Base-by-base conservation (phyloP, 2,888 invertebrate genomes). In the Cerastis rubricosa region DNA sequence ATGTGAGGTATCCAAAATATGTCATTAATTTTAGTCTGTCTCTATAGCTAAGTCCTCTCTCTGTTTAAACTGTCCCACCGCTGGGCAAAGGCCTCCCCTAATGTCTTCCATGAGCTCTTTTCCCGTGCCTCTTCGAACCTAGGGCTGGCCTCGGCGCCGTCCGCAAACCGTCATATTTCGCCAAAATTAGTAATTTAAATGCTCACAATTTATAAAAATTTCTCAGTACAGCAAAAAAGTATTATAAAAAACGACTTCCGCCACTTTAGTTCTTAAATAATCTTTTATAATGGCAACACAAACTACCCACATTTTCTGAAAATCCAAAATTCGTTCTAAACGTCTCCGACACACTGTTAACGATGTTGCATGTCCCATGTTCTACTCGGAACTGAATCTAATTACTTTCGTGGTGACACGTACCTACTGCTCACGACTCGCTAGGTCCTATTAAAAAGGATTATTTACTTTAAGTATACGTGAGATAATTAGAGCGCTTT, bases 381-480 rank as follows among this genome's bases (percentile, higher is more conserved):
- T 76, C 49, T 73, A 68, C 76, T 71, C 69, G 40, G 61, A 74
- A 76, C 78, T 65, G 78, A 83, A 88, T 88, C 76, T 83, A 86
- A 87, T 88, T 85, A 88, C 70, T 77, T 81, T 79, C 65, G 17
- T 86, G 82, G 83, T 87, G 85, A 86, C 85, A 80, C n/a, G n/a
- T n/a, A n/a, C n/a, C n/a, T n/a, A n/a, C 78, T 70, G 76, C 76
- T 77, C 71, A 68, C 57, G 66, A 78, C 78, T 75, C 74, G 72
- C 68, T 74, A 68, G 14, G 74, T 79, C 61, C 67, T 72, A 67
- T 77, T 76, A 59, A 74, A 76, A 59, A 67, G 70, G 66, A 29
- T 69, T 84, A 76, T 85, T 83, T 80, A 74, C 71, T 74, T 70
- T 71, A 66, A 35, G 35, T 2, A 72, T 78, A 75, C 29, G 43